These are phyloP conservation scores for Montipora capricornis DNA, from an alignment of 64 coral and sea anemone genomes.

Conservation along the genomic window DNA sequence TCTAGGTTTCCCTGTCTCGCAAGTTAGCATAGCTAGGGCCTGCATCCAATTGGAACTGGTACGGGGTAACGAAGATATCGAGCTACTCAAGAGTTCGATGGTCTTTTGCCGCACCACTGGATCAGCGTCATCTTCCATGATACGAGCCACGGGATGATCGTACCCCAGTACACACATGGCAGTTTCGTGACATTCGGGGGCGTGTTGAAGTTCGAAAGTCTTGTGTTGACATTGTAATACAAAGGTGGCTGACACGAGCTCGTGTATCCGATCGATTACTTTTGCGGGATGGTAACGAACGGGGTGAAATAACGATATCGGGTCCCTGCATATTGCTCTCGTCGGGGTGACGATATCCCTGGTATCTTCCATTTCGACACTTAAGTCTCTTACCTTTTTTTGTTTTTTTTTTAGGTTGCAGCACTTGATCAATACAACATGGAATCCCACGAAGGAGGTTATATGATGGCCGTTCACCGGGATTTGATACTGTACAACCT, in stretches of 20 bases:
- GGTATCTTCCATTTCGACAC: neutral
- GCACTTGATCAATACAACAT: neutral
- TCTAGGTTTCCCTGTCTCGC: neutral
- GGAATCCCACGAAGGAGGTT: neutral
- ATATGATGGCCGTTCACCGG: neutral
- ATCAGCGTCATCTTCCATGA: neutral
- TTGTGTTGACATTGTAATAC: neutral
- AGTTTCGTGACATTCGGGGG: neutral
- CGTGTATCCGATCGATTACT: neutral
- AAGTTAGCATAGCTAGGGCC: neutral
- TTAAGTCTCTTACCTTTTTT: neutral
- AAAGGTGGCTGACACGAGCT: neutral
- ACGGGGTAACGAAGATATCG: no score
- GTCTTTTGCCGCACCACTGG: neutral
- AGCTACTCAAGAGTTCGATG: neutral
- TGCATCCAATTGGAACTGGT: neutral
- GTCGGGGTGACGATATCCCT: neutral
- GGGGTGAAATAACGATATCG: neutral
- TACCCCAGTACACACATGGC: neutral
- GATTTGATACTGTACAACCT: neutral
- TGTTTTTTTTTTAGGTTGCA: neutral
- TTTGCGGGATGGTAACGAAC: neutral
- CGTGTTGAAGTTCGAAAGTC: neutral
- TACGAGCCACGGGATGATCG: neutral
- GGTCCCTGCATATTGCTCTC: neutral